Percentiles rank a stretch among this genome's conserved stretches.
Conservation (phyloP, 2,113 vertebrate genomes). For the Romanogobio albipinnatus region DNA sequence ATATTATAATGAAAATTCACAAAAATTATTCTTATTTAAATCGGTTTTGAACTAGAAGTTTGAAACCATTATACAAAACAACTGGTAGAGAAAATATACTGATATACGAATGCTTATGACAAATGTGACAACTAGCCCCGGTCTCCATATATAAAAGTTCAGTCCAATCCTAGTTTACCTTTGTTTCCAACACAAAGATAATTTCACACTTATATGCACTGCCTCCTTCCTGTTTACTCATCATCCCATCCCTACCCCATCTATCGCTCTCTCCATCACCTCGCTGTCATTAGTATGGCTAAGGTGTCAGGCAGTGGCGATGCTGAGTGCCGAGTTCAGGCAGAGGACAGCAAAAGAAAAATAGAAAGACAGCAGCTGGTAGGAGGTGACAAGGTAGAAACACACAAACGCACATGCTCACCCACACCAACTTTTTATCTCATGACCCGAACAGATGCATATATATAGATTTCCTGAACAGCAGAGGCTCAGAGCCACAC, state of each 20-base stretch:
- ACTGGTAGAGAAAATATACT: background rate
- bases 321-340: conserved; percentile 57
- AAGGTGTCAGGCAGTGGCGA: conserved; percentile 49
- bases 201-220: background rate
- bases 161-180: background rate
- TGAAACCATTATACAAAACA: background rate
- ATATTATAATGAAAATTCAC: background rate
- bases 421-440: conserved; percentile 31
- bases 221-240: background rate
- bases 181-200: background rate
- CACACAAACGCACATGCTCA: conserved; percentile 27
- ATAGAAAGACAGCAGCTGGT: conserved; percentile 23
- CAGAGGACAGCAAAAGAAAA: conserved; percentile 60
- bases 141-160: background rate
- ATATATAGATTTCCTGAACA: conserved; percentile 24
- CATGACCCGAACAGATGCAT: conserved; percentile 9
- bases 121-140: background rate
- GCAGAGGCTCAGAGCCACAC: background rate
- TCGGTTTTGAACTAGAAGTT: background rate
- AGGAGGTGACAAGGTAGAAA: conserved; percentile 19
- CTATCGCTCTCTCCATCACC: conserved; percentile 18
- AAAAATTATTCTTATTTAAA: background rate
- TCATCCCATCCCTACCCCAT: conserved; percentile 1
- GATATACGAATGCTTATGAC: background rate
- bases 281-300: conserved; percentile 50